Evolutionary conservation across 2,113 vertebrate genomes (phyloP).

Genomic region (Erythrocercus mccallii): DNA sequence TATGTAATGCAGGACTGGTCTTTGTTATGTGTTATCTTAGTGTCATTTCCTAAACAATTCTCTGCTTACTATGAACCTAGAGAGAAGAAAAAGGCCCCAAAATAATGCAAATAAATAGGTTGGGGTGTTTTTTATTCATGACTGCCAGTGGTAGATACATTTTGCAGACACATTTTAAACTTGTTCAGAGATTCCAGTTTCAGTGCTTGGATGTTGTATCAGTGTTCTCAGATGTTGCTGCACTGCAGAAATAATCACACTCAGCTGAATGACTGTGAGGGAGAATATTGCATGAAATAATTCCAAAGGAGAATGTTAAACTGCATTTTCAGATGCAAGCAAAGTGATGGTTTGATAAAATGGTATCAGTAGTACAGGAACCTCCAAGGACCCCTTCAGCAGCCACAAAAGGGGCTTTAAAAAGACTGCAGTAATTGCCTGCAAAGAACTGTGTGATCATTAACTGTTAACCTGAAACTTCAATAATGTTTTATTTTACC

Average conservation of each 20-base stretch:
- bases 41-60: neutral
- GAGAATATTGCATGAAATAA: neutral
- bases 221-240: fast-evolving
- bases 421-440: constrained; percentile 36
- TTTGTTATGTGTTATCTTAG: neutral
- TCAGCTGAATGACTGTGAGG: neutral
- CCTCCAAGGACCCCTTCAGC: neutral
- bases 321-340: constrained; percentile 11
- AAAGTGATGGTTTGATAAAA: constrained; percentile 5
- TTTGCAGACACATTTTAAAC: neutral
- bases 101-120: neutral
- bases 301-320: neutral
- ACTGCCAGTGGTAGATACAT: neutral
- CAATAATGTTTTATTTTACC: constrained; percentile 46
- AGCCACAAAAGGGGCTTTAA: constrained; percentile 5
- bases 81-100: neutral
- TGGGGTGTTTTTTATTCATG: neutral
- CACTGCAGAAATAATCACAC: neutral
- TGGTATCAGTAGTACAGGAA: neutral
- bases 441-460: constrained; percentile 39
- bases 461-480: constrained; percentile 60
- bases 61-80: neutral
- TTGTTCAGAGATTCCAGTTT: neutral
- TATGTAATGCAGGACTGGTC: neutral
- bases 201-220: neutral